phyloP scores from a whole-genome alignment of 1,140 invertebrate species.

The Eubasilissa regina region DNA sequence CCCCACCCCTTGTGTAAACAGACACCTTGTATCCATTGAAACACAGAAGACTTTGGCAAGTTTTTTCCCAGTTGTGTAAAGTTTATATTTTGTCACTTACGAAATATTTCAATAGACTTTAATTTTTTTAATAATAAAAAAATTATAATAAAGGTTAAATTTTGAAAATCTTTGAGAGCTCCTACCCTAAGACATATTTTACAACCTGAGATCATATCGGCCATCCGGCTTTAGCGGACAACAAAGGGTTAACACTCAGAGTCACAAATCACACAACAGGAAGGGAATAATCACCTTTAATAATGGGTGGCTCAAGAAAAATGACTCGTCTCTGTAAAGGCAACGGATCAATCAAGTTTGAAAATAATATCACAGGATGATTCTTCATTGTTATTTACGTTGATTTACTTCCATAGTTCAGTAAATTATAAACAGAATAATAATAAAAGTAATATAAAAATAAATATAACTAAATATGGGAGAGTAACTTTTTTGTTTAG shows the following conservation, averaged over 20 bases:
- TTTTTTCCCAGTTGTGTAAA: too few species aligned
- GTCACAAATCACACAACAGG: slow-evolving; percentile 8
- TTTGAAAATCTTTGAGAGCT: not conserved
- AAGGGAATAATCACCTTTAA: not conserved
- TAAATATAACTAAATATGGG: too few species aligned
- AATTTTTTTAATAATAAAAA: too few species aligned
- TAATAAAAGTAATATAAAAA: too few species aligned
- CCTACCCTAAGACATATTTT: not conserved
- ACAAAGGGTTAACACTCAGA: slow-evolving; percentile 26
- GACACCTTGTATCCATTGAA: too few species aligned
- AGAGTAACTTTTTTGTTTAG: too few species aligned
- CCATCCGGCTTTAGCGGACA: slow-evolving; percentile 25
- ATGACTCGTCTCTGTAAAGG: slow-evolving; percentile 7
- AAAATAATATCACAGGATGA: not conserved
- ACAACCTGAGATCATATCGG: slow-evolving; percentile 23
- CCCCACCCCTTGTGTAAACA: too few species aligned
- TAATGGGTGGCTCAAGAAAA: slow-evolving; percentile 12
- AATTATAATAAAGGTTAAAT: too few species aligned
- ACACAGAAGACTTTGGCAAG: too few species aligned
- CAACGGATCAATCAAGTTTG: slow-evolving; percentile 8
- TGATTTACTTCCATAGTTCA: slow-evolving; percentile 5
- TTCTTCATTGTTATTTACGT: not conserved
- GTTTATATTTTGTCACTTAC: too few species aligned
- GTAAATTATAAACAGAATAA: too few species aligned
- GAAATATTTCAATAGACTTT: too few species aligned